A percentile compares a stretch with the other conserved stretches of the same genome.
These are phyloP conservation scores for Anhinga anhinga DNA, from an alignment of 2,113 vertebrate genomes.

Conservation along the genomic window DNA sequence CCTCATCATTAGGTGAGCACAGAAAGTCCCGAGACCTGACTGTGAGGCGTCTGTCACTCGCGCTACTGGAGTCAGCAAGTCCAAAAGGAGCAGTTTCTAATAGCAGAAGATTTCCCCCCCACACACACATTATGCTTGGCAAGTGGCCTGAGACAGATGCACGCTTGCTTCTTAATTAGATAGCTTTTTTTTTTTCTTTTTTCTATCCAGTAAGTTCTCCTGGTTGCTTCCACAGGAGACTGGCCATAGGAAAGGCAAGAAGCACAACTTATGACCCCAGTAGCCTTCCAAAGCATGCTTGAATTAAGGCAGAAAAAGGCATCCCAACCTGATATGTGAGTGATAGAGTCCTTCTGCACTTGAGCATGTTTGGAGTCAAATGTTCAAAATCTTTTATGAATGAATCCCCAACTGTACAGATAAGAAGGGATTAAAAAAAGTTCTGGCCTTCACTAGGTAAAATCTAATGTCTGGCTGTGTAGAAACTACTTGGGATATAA, in stretches of 20 bases:
- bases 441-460: background rate
- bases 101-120: background rate
- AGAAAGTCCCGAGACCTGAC: background rate
- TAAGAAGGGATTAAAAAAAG: background rate
- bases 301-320: background rate
- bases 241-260: background rate
- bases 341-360: background rate
- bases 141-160: conserved; percentile 65
- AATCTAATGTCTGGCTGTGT: background rate
- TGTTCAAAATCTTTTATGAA: background rate
- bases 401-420: background rate
- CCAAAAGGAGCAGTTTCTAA: conserved; percentile 22
- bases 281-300: background rate
- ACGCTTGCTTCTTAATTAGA: conserved; percentile 48
- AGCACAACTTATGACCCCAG: background rate
- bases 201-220: background rate
- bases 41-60: conserved; percentile 12
- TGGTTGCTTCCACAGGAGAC: background rate
- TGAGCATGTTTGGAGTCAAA: background rate
- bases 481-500: background rate
- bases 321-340: background rate
- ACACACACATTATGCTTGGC: conserved; percentile 51
- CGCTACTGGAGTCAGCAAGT: background rate
- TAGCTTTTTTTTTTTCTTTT: background rate
- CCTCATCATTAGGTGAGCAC: background rate